These are phyloP conservation scores for Equus przewalskii DNA, from an alignment of 2,113 vertebrate genomes.

Conservation along the genomic window DNA sequence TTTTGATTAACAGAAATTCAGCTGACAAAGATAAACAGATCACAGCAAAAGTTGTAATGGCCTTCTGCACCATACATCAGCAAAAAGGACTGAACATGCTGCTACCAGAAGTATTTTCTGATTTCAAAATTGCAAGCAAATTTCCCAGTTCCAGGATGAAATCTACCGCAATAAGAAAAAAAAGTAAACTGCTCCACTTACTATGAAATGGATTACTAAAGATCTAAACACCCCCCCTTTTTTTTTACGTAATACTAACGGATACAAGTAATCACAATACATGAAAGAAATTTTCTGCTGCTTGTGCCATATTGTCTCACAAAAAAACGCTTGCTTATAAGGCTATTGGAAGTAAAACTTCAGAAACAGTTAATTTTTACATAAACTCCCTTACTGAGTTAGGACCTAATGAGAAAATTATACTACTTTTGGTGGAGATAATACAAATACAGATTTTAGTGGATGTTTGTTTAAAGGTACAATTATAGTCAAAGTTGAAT, in stretches of 20 bases:
- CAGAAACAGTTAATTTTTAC: not conserved
- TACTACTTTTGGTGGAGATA: not conserved
- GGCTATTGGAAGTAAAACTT: not conserved
- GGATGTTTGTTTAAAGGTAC: not conserved
- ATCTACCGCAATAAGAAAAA: not conserved
- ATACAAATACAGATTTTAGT: not conserved
- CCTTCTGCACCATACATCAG: not conserved
- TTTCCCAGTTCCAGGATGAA: not conserved
- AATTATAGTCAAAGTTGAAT: not conserved
- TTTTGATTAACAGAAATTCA: not conserved
- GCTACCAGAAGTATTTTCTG: not conserved
- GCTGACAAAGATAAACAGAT: not conserved
- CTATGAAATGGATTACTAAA: not conserved
- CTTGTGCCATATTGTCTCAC: not conserved
- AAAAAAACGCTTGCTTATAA: not conserved
- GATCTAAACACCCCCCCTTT: not conserved
- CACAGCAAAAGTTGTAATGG: not conserved
- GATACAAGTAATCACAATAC: not conserved
- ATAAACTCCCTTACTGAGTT: no score
- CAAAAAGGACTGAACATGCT: not conserved
- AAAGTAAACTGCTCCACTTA: not conserved
- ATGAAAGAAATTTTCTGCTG: not conserved
- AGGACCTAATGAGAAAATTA: no score
- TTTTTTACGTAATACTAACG: not conserved
- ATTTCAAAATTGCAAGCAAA: not conserved